Evolutionary conservation across 2,113 vertebrate genomes (phyloP), one percentile per base, ranked within the genome.

Genomic region (Dryoscopus gambensis): DNA sequence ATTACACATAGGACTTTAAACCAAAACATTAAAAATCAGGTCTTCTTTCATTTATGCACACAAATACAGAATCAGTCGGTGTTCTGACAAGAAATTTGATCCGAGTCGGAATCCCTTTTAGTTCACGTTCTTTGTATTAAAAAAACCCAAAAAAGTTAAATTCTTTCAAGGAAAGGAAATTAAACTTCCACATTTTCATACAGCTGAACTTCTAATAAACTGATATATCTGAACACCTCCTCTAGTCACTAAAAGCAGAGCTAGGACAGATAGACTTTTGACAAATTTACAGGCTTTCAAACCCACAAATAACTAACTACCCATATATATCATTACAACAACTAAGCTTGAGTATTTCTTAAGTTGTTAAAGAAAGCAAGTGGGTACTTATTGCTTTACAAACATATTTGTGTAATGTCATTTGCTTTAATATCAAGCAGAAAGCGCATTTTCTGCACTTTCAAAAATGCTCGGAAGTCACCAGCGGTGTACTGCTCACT

Each of bases 121-220:
- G 33, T 70, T 65, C 42, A 65, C 4, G 18, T 31, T 59, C 33
- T 80, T 79, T 62, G 20, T 22, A 50, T 8, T 8, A 7, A 80
- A 73, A 49, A 40, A 42, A 7, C 2, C 7, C 2, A 4, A 76
- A 55, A 47, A 42, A 49, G 9, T 12, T 9, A 56, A 13, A 57
- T 65, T 55, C 20, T 87, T 88, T 81, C 47, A 77, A 78, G 31
- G 30, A 88, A 85, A 82, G 67, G 27, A 93, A 96, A 86, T 74
- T n/a, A 62, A 90, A 69, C 35, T 77, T 88, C 10, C 40, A 63
- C 13, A 25, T 74, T 84, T 91, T 70, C 59, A 74, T 40, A 35
- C 3, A 24, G 30, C 27, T 85, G 22, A 77, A 62, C 46, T 79
- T 76, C 20, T 42, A 69, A 64, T 23, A 42, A 73, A 39, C 11